Conservation (phyloP, 2,113 vertebrate species). For the Corapipo altera region DNA sequence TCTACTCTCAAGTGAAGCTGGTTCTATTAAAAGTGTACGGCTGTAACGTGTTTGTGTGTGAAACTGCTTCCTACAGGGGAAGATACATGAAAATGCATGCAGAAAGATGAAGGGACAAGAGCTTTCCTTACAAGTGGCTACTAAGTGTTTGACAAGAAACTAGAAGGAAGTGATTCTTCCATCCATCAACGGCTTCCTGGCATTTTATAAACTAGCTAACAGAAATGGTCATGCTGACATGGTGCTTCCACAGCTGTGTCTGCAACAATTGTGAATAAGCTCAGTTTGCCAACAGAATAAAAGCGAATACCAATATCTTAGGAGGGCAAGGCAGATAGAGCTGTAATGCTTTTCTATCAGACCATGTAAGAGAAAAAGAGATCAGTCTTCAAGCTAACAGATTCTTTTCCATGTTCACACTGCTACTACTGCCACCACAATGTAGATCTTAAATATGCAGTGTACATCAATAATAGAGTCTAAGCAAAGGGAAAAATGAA, state of each 20-base stretch:
- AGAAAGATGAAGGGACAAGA: not conserved
- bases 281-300: not conserved
- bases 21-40: not conserved
- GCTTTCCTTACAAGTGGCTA: not conserved
- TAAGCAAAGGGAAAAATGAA: not conserved
- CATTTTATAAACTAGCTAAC: not conserved
- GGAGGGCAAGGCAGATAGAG: not conserved
- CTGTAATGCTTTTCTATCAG: not conserved
- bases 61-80: not conserved
- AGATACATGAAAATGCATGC: not conserved
- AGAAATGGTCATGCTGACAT: not conserved
- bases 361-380: not conserved
- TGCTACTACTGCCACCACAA: not conserved
- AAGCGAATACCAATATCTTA: not conserved
- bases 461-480: not conserved
- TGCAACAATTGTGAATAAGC: not conserved
- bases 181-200: not conserved
- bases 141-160: not conserved
- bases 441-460: not conserved
- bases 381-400: not conserved
- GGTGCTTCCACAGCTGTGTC: not conserved
- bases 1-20: not conserved
- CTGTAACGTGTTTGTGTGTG: not conserved
- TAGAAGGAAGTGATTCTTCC: not conserved
- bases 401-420: not conserved